Conservation (phyloP, 2,888 invertebrate species). For the Limnephilus rhombicus region DNA sequence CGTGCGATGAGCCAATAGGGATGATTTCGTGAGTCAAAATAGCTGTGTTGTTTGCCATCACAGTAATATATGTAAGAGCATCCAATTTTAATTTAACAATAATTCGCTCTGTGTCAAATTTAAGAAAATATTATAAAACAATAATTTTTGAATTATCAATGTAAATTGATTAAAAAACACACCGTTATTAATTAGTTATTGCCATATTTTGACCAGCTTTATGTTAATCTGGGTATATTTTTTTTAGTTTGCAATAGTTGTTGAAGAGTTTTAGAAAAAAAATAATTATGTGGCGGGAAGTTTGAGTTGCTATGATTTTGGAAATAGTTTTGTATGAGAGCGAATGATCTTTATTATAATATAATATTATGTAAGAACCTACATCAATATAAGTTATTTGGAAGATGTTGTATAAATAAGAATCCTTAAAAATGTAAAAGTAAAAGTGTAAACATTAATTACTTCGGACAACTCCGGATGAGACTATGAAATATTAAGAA, state of each 20-base stretch:
- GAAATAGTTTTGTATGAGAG: background rate
- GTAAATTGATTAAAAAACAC: background rate
- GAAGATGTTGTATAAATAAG: background rate
- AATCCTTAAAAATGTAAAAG: background rate
- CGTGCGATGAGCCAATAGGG: no score
- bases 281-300: background rate
- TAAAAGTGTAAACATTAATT: background rate
- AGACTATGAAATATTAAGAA: background rate
- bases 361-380: background rate
- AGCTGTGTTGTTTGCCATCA: no score
- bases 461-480: background rate
- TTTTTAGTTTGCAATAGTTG: background rate
- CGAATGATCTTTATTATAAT: background rate
- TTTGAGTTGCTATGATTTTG: background rate
- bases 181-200: no score
- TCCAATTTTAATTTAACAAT: background rate
- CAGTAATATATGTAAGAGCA: background rate
- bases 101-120: background rate
- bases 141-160: no score
- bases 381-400: background rate
- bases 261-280: background rate
- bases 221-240: background rate
- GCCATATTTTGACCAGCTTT: background rate
- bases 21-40: no score
- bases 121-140: background rate